A percentile compares a stretch with the other conserved stretches of the same genome.
Evolutionary conservation across 2,113 vertebrate species (phyloP).

Genomic region (Oostethus manadensis): DNA sequence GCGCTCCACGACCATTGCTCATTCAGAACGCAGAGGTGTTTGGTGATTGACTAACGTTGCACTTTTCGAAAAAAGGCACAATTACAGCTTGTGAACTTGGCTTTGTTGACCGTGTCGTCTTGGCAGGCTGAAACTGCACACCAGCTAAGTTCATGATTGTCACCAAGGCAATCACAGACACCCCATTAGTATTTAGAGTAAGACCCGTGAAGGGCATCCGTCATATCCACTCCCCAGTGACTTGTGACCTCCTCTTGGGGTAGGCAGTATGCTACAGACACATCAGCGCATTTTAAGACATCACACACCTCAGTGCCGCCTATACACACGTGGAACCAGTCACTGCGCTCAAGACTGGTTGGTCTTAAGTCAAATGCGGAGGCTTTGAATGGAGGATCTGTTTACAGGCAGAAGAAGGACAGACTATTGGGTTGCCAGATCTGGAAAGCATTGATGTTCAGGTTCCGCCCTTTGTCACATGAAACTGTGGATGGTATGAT

Average conservation of each 20-base stretch:
- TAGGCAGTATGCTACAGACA: constrained; percentile 15
- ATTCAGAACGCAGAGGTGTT: constrained; percentile 56
- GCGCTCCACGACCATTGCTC: constrained; percentile 56
- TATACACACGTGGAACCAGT: constrained; percentile 70
- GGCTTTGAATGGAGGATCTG: constrained; percentile 70
- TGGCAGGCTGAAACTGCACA: constrained; percentile 54
- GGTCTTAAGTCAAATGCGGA: constrained; percentile 61
- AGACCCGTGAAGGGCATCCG: constrained; percentile 58
- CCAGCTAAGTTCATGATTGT: constrained; percentile 42
- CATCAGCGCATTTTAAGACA: constrained; percentile 4
- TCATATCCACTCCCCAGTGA: constrained; percentile 51
- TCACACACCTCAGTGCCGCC: constrained; percentile 46
- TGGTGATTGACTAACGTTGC: constrained; percentile 46
- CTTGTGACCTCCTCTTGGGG: constrained; percentile 51
- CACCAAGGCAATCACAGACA: constrained; percentile 57
- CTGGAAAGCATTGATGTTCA: constrained; percentile 66
- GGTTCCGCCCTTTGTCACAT: constrained; percentile 57
- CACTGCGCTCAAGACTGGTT: constrained; percentile 51
- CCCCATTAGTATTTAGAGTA: constrained; percentile 66
- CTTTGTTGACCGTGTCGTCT: constrained; percentile 51
- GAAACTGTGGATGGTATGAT: constrained; percentile 57
- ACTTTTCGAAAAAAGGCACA: constrained; percentile 50
- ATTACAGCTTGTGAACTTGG: constrained; percentile 48
- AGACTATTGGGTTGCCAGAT: constrained; percentile 61
- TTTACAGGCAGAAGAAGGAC: constrained; percentile 67